Evolutionary conservation across 2,888 invertebrate genomes (phyloP).

Genomic region (Lochmaea capreae): DNA sequence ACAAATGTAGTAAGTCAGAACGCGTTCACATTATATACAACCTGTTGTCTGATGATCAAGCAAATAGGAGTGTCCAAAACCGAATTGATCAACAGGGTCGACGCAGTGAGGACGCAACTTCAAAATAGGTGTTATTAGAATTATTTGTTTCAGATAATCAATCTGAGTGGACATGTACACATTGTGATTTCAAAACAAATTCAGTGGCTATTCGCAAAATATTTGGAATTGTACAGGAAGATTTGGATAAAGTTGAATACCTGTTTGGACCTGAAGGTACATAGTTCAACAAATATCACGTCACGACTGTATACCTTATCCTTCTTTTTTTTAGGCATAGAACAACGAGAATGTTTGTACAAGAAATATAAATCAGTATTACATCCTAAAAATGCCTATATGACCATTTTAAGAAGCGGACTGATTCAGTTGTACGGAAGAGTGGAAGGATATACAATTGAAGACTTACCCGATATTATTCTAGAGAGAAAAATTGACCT

Average conservation of each 20-base stretch:
- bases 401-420: conserved; percentile 75
- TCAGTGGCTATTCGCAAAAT: conserved; percentile 73
- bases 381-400: conserved; percentile 81
- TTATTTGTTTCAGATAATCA: conserved; percentile 37
- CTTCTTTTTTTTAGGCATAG: conserved; percentile 61
- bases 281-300: neutral
- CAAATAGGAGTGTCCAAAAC: too few species aligned
- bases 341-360: conserved; percentile 71
- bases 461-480: conserved; percentile 78
- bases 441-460: conserved; percentile 76
- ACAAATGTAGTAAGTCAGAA: too few species aligned
- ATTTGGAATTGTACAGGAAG: conserved; percentile 74
- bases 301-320: neutral
- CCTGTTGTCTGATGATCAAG: too few species aligned
- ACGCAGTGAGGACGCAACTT: too few species aligned
- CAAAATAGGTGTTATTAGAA: too few species aligned
- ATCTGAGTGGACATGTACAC: conserved; percentile 74
- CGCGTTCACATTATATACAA: too few species aligned
- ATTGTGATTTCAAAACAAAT: conserved; percentile 75
- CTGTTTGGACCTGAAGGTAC: conserved; percentile 69
- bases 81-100: too few species aligned
- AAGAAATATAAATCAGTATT: conserved; percentile 69
- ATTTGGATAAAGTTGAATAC: conserved; percentile 74
- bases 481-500: conserved; percentile 81
- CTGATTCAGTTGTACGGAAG: conserved; percentile 84